A percentile compares a stretch with the other conserved stretches of the same genome.
Evolutionary conservation across 1,140 invertebrate genomes (phyloP).

Genomic region (Branchinecta lindahli): DNA sequence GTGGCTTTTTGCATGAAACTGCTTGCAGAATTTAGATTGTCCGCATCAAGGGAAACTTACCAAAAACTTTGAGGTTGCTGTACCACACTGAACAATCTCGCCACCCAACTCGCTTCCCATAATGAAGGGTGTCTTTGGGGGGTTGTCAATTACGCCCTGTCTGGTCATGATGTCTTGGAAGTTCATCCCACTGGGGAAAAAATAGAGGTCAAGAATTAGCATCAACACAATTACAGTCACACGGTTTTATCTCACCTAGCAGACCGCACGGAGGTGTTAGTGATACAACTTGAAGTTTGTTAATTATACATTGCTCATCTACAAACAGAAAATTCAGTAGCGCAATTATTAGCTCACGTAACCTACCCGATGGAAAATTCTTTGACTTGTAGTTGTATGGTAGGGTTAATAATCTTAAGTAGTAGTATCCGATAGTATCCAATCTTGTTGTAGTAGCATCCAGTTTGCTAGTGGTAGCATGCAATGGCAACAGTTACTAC

Average conservation of each 20-base stretch:
- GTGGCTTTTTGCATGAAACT: too few species aligned
- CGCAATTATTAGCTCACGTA: background rate
- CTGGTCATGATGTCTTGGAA: slow-evolving; percentile 74
- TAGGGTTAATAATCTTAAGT: too few species aligned
- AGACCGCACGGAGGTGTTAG: slow-evolving; percentile 5
- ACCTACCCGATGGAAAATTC: too few species aligned
- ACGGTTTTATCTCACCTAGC: too few species aligned
- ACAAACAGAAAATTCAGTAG: slow-evolving; percentile 16
- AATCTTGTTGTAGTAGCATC: too few species aligned
- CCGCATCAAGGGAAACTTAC: slow-evolving; percentile 35
- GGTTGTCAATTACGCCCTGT: slow-evolving; percentile 64
- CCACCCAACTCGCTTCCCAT: slow-evolving; percentile 76
- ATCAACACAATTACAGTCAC: slow-evolving; percentile 18
- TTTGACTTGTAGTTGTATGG: too few species aligned
- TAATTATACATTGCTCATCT: too few species aligned
- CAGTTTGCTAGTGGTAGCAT: too few species aligned
- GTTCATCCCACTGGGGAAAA: slow-evolving; percentile 48
- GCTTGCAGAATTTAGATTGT: too few species aligned
- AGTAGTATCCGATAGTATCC: too few species aligned
- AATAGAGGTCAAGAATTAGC: background rate
- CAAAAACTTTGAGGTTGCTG: slow-evolving; percentile 63
- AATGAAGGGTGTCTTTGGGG: slow-evolving; percentile 68
- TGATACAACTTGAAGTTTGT: too few species aligned
- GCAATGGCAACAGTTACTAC: too few species aligned
- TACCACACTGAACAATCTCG: slow-evolving; percentile 59